These are phyloP conservation scores for Notoglanidium macrostoma DNA, from an alignment of 2,797 vertebrate genomes.

Conservation along the genomic window DNA sequence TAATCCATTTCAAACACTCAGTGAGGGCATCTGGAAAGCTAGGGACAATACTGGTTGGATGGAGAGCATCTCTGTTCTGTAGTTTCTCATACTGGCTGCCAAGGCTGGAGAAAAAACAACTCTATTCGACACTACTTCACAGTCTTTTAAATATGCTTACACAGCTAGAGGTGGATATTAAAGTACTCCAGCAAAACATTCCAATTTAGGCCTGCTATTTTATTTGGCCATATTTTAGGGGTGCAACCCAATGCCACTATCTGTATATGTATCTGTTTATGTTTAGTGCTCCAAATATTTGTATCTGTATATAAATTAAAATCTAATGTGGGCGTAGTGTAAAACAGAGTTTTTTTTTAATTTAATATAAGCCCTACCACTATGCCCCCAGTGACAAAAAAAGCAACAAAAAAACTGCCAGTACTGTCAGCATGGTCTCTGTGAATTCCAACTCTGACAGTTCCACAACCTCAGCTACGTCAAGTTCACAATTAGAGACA, in stretches of 20 bases:
- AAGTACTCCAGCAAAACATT: constrained; percentile 58
- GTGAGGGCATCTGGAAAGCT: constrained; percentile 8
- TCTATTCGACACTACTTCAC: constrained; percentile 66
- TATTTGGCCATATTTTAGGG: constrained; percentile 41
- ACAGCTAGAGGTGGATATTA: constrained; percentile 58
- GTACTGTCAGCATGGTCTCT: background rate
- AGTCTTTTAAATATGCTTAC: constrained; percentile 65
- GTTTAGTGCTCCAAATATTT: background rate
- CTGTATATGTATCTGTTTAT: background rate
- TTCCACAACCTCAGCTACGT: background rate
- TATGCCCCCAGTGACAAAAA: too few relatives aligned
- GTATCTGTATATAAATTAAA: background rate
- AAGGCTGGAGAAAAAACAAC: constrained; percentile 59
- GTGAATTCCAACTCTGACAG: background rate
- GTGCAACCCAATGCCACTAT: background rate
- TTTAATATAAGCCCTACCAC: too few relatives aligned
- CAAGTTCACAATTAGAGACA: background rate
- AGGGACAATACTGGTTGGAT: background rate
- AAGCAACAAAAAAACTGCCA: background rate
- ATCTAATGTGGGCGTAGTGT: too few relatives aligned
- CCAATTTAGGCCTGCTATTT: constrained; percentile 48
- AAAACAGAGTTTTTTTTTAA: background rate
- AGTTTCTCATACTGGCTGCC: background rate
- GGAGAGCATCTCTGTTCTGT: background rate
- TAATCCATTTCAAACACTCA: constrained; percentile 40